Base-by-base conservation (phyloP, 2,888 invertebrate species). In the Galeruca laticollis region DNA sequence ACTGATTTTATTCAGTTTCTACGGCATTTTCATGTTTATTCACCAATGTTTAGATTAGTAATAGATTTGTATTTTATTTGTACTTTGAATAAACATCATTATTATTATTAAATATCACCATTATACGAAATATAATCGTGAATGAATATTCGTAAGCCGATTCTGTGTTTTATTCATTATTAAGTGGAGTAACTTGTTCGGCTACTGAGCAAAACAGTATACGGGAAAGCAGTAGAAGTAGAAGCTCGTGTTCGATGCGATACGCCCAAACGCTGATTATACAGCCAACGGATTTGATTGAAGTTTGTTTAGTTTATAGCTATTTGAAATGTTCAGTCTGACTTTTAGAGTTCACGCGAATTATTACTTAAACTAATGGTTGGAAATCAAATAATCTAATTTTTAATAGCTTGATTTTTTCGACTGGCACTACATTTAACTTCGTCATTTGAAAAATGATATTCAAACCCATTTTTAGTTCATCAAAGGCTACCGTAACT, bases 211-310 rank as follows among this genome's bases (percentile, higher is more conserved):
- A 54, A 54, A 54, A 54, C n/a, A 31, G 26, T n/a, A 54, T 31
- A 54, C 54, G 54, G 54, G 26, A 31, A 52, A 54, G 54, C 54
- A 31, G 54, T 13, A 54, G 3, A 26, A 54, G 31, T 15, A 54
- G 54, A 26, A 54, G 54, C 54, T 54, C 56, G 66, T 57, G 52
- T 62, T 47, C 47, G 8, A 47, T 47, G 47, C 18, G 47, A 47
- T 18, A 47, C 47, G 47, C 47, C 47, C 47, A 47, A 47, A 47
- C 47, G 47, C 9, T 47, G 47, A 47, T 47, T 47, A 47, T 15
- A 47, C 47, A 47, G 47, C 15, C 9, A 9, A 47, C 47, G 47
- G 18, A 15, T 47, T 47, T 47, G 47, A 47, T 47, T 47, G 18
- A 47, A 47, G 47, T 47, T 47, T 47, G 47, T 47, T 47, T 47